phyloP scores from a whole-genome alignment of 2,888 invertebrate species.

The Schrankia costaestrigalis region DNA sequence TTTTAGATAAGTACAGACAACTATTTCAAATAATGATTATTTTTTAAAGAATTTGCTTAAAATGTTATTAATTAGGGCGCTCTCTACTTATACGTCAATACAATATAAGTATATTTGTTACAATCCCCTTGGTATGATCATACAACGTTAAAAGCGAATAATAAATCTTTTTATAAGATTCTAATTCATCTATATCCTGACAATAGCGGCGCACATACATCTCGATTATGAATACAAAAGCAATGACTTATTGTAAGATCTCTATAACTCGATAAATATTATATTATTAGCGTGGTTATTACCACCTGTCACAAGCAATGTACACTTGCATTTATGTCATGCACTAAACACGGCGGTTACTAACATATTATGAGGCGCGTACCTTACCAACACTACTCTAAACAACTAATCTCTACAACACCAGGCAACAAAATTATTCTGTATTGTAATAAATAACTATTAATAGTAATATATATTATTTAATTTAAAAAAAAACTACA shows the following conservation, averaged over 20 bases:
- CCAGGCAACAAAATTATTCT: conserved; percentile 64
- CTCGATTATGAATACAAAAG: too few relatives aligned
- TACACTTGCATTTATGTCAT: conserved; percentile 43
- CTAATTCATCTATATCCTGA: conserved; percentile 27
- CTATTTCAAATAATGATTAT: background rate
- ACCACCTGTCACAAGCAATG: conserved; percentile 34
- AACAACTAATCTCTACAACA: conserved; percentile 57
- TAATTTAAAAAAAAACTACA: conserved; percentile 34
- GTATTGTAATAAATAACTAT: conserved; percentile 71
- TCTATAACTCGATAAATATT: conserved; percentile 14
- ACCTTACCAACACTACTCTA: conserved; percentile 40
- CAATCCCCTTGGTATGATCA: conserved; percentile 60
- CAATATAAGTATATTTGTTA: too few relatives aligned
- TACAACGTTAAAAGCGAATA: conserved; percentile 66
- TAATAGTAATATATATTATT: conserved; percentile 48
- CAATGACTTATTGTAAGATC: too few relatives aligned
- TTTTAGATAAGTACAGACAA: conserved; percentile 1
- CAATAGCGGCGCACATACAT: conserved; percentile 31
- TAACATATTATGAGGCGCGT: conserved; percentile 54
- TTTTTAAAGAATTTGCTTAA: too few relatives aligned
- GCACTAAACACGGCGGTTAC: conserved; percentile 61
- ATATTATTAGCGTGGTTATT: conserved; percentile 24
- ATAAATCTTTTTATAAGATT: conserved; percentile 41
- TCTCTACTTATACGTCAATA: conserved; percentile 33
- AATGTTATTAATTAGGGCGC: conserved; percentile 23